These are phyloP conservation scores for Sminthopsis crassicaudata DNA, from an alignment of 2,113 vertebrate species.

Conservation along the genomic window DNA sequence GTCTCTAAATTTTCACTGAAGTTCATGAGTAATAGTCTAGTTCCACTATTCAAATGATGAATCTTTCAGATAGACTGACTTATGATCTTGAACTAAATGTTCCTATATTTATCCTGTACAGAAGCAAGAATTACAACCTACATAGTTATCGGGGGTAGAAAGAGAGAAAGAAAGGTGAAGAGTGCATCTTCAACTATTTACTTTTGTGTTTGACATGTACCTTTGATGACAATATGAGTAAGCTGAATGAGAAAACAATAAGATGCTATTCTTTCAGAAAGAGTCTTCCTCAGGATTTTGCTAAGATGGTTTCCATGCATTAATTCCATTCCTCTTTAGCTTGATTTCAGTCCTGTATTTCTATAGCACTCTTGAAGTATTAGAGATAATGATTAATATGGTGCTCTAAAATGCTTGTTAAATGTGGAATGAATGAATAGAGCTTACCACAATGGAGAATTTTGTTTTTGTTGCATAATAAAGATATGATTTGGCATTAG, in stretches of 20 bases:
- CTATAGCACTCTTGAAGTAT: conserved; percentile 15
- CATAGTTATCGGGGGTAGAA: not conserved
- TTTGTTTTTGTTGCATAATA: not conserved
- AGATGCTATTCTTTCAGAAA: conserved; percentile 22
- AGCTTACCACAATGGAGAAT: not conserved
- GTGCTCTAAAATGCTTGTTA: not conserved
- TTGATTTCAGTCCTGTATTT: conserved; percentile 19
- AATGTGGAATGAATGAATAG: not conserved
- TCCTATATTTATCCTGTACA: conserved; percentile 36
- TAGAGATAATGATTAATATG: not conserved
- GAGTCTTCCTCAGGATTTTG: not conserved
- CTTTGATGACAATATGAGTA: not conserved
- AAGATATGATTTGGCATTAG: conserved; percentile 10
- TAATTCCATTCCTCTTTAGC: not conserved
- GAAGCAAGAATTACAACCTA: conserved; percentile 34
- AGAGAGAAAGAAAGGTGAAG: conserved; percentile 25
- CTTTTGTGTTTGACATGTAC: conserved; percentile 16
- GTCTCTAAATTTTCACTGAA: conserved; percentile 55
- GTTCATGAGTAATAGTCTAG: conserved; percentile 41
- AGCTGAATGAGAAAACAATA: conserved; percentile 8
- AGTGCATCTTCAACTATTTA: conserved; percentile 26
- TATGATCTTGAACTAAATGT: conserved; percentile 55
- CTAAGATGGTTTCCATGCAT: conserved; percentile 4
- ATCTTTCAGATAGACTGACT: conserved; percentile 42
- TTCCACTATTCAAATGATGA: conserved; percentile 46